A percentile compares a stretch with the other conserved stretches of the same genome.
Conservation (phyloP, 2,888 invertebrate species). For the Lacanobia wlatinum region DNA sequence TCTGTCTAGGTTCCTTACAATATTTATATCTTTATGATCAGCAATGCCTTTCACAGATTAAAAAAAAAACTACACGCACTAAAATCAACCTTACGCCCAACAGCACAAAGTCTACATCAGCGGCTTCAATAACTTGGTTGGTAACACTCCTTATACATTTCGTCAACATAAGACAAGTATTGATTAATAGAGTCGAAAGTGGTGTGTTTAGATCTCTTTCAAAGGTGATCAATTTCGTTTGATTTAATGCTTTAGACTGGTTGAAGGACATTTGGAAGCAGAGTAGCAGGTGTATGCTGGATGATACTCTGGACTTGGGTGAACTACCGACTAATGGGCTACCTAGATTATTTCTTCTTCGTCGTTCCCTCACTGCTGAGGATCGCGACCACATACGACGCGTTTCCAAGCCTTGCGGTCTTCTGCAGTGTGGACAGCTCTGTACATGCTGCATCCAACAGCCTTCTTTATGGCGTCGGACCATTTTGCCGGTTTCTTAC, state of each 20-base stretch:
- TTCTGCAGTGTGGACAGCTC: no score
- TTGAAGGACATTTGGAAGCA: slow-evolving; percentile 9
- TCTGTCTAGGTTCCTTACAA: slow-evolving; percentile 69
- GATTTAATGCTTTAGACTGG: slow-evolving; percentile 43
- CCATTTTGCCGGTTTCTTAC: no score
- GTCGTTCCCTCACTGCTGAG: no score
- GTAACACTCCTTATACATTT: slow-evolving; percentile 50
- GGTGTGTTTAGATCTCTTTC: slow-evolving; percentile 56
- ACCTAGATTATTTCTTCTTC: no score
- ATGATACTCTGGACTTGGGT: no score
- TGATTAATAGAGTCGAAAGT: slow-evolving; percentile 68
- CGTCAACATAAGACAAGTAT: slow-evolving; percentile 57
- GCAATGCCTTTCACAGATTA: slow-evolving; percentile 62
- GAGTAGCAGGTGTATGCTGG: no score
- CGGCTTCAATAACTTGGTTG: not conserved
- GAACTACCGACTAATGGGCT: no score
- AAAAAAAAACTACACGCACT: slow-evolving; percentile 25
- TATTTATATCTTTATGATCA: slow-evolving; percentile 69
- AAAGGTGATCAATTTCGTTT: slow-evolving; percentile 55
- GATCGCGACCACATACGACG: no score
- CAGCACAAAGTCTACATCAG: not conserved
- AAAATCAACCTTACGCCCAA: slow-evolving; percentile 13
- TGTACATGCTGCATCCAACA: no score
- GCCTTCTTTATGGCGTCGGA: no score
- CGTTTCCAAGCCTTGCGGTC: no score